These are phyloP conservation scores for Australoheros facetus DNA, from an alignment of 2,797 vertebrate genomes.

Conservation along the genomic window DNA sequence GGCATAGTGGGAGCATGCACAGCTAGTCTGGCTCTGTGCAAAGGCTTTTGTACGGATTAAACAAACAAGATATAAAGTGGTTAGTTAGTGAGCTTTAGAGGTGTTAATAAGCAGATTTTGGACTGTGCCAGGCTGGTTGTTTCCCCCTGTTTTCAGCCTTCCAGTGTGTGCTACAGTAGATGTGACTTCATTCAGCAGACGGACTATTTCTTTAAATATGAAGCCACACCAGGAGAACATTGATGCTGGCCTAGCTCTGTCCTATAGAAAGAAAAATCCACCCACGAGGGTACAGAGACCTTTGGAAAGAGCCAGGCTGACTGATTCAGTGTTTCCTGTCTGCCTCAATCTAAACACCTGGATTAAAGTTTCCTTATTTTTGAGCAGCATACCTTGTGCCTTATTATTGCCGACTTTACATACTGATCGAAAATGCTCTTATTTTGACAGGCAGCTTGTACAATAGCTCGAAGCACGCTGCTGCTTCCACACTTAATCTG, in stretches of 20 bases:
- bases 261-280: neutral
- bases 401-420: neutral
- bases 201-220: too few species aligned
- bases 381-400: neutral
- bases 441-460: slow-evolving; percentile 35
- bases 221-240: neutral
- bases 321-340: neutral
- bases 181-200: too few species aligned
- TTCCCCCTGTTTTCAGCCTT: neutral
- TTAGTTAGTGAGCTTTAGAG: neutral
- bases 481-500: slow-evolving; percentile 52
- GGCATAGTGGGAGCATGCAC: neutral
- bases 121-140: neutral
- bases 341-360: slow-evolving; percentile 4
- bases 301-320: neutral
- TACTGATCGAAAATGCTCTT: slow-evolving; percentile 29
- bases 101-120: neutral
- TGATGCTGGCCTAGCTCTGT: neutral
- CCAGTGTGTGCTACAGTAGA: neutral
- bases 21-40: neutral
- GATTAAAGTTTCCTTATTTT: neutral
- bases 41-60: slow-evolving; percentile 2
- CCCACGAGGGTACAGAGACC: neutral
- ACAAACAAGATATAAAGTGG: neutral
- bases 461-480: slow-evolving; percentile 17